A percentile compares a stretch with the other conserved stretches of the same genome.
phyloP scores from a whole-genome alignment of 2,797 vertebrate species.

The Cyprinodon diabolis region DNA sequence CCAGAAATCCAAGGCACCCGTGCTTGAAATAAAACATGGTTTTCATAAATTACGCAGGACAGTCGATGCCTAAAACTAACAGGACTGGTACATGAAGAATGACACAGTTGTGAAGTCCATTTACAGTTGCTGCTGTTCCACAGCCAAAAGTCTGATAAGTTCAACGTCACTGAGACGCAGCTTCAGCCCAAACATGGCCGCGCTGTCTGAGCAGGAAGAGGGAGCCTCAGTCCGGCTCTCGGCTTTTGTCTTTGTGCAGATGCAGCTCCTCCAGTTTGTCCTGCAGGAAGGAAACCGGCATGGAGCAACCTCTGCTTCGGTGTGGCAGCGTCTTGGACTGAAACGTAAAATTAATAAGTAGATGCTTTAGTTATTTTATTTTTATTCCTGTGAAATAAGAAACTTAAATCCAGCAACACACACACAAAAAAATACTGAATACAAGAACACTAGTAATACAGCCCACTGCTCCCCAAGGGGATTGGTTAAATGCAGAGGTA shows the following conservation, averaged over 20 bases:
- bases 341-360: conserved; percentile 3
- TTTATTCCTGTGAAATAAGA: not conserved
- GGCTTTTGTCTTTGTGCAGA: conserved; percentile 81
- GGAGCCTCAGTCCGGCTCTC: conserved; percentile 78
- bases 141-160: conserved; percentile 28
- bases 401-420: not conserved
- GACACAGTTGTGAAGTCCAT: conserved; percentile 32
- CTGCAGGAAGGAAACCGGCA: conserved; percentile 76
- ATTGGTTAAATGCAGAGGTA: no score
- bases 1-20: conserved; percentile 56
- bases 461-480: no score
- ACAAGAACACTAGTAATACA: no score
- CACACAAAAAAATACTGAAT: no score
- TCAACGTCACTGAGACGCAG: conserved; percentile 12
- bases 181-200: not conserved
- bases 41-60: conserved; percentile 52
- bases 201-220: conserved; percentile 13
- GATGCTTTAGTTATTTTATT: not conserved
- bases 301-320: conserved; percentile 73
- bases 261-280: conserved; percentile 83
- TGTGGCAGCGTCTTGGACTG: conserved; percentile 65
- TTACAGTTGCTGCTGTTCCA: conserved; percentile 5
- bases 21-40: conserved; percentile 19
- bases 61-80: conserved; percentile 31
- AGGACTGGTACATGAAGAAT: conserved; percentile 20